Evolutionary conservation across 2,113 vertebrate genomes (phyloP).

Genomic region (Dendrocopos noguchii): DNA sequence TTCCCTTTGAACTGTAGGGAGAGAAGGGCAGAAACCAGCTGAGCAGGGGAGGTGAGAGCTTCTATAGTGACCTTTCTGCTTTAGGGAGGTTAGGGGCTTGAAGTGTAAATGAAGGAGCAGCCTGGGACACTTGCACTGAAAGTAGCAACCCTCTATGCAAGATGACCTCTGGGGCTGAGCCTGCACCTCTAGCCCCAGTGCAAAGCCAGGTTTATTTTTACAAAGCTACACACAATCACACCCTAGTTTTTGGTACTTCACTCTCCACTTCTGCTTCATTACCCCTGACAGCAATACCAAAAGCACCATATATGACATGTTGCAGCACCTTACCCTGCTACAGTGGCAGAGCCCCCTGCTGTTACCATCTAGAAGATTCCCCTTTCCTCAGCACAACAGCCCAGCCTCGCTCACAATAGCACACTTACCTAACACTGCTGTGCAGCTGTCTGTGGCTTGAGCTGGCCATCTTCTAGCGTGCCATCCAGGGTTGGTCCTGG

Average conservation of each 20-base stretch:
- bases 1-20: not conserved
- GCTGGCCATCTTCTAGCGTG: fast-evolving
- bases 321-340: fast-evolving
- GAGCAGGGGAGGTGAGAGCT: not conserved
- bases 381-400: not conserved
- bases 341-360: fast-evolving
- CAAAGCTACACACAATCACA: not conserved
- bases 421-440: fast-evolving
- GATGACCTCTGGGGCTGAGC: fast-evolving
- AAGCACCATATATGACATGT: not conserved
- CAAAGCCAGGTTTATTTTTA: not conserved
- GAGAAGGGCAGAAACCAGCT: not conserved
- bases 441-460: not conserved
- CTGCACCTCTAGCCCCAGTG: not conserved
- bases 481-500: not conserved
- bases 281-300: not conserved
- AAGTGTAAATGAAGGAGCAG: slow-evolving; percentile 4
- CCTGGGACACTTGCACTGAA: not conserved
- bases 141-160: not conserved
- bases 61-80: not conserved
- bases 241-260: fast-evolving
- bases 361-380: fast-evolving
- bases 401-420: not conserved
- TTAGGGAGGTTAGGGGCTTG: not conserved
- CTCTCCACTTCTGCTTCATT: not conserved